A percentile compares a stretch with the other conserved stretches of the same genome.
phyloP scores from a whole-genome alignment of 1,140 invertebrate genomes.

The Dendrolimus kikuchii region DNA sequence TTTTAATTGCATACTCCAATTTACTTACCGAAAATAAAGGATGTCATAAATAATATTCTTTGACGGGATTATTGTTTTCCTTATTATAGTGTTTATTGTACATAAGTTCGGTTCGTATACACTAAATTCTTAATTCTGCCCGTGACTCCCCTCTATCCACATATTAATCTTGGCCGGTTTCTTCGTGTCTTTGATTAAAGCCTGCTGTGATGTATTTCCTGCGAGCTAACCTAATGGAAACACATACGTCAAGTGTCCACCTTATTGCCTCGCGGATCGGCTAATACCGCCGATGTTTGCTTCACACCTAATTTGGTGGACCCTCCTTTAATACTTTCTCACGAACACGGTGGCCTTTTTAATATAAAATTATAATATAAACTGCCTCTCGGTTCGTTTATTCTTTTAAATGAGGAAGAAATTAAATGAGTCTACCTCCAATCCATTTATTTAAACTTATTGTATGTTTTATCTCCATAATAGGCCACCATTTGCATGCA shows the following conservation, averaged over 20 bases:
- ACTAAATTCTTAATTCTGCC: conserved; percentile 33
- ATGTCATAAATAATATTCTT: no score
- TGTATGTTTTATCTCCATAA: conserved; percentile 32
- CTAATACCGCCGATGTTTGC: conserved; percentile 49
- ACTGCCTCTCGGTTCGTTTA: conserved; percentile 2
- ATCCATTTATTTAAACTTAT: conserved; percentile 23
- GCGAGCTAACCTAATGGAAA: conserved; percentile 62
- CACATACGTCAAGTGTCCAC: conserved; percentile 66
- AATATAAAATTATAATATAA: not conserved
- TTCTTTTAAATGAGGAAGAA: conserved; percentile 7
- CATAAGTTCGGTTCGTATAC: conserved; percentile 25
- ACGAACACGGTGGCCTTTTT: conserved; percentile 5
- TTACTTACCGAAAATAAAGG: no score
- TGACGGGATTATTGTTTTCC: conserved; percentile 4
- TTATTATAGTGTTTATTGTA: conserved; percentile 30
- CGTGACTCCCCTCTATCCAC: conserved; percentile 38
- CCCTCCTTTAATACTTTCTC: conserved; percentile 19
- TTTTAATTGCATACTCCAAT: no score
- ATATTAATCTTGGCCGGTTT: conserved; percentile 58
- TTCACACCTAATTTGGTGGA: conserved; percentile 40
- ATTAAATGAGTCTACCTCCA: conserved; percentile 4
- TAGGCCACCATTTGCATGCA: conserved; percentile 38
- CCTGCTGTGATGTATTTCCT: conserved; percentile 64
- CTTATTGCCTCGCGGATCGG: conserved; percentile 60
- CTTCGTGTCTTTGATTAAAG: conserved; percentile 64